Base-by-base conservation (phyloP, 1,140 invertebrate species). In the Acromyrmex echinatior region DNA sequence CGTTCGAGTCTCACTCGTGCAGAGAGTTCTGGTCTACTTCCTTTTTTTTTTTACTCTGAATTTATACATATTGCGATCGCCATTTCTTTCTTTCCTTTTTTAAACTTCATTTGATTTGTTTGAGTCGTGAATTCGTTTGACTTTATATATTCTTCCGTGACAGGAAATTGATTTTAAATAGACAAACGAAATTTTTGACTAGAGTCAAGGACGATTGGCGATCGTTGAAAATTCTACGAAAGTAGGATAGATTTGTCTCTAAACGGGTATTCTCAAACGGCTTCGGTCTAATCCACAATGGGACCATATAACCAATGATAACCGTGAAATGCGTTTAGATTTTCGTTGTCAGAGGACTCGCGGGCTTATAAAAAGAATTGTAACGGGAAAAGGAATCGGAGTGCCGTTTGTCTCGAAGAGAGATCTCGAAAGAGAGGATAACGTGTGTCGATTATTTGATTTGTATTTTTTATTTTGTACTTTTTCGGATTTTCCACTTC, bases 251-350 rank as follows among this genome's bases (percentile, higher is more conserved):
- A 79, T n/a, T 74, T 14, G 16, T 87, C 81, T 77, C 81, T 58
- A 62, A 56, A 79, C 56, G 18, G 35, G n/a, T 65, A 58, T 56
- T 51, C 60, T 86, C 89, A 77, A 93, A 92, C 93, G 93, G 91
- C 92, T 94, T 94, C 91, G 90, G 92, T 88, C 91, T 80, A 91
- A 88, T 92, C 89, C 88, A 90, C 90, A 91, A 93, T 91, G 92
- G 91, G 93, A 93, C 93, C 93, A 93, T 85, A 91, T 86, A 92
- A 93, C 93, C 78, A 93, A 93, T 94, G 93, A 95, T 94, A 94
- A 80, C 60, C 58, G 76, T 65, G 21, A 81, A 91, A 88, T 90
- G 85, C 84, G 76, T 88, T 74, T 70, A 85, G 70, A 73, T 70
- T 81, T 91, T 84, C 79, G 28, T 91, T 80, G 79, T 91, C 77